phyloP scores from a whole-genome alignment of 35 echinoderm and acorn worm genomes.

The Holothuria glaberrima region DNA sequence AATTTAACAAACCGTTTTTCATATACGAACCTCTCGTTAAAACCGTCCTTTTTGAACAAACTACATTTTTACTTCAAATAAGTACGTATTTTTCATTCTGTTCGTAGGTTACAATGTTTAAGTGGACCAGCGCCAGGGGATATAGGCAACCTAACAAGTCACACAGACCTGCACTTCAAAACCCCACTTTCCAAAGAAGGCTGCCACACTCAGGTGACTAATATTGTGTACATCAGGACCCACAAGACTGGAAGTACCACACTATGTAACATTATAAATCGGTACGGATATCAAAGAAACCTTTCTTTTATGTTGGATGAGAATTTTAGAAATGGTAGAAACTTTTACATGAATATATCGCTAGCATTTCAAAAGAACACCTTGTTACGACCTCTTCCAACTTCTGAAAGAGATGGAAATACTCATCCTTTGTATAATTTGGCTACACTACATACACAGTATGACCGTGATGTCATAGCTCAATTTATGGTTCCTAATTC shows the following conservation, averaged over 20 bases:
- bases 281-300: constrained; percentile 55
- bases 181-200: too few relatives aligned
- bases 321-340: constrained; percentile 60
- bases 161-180: too few relatives aligned
- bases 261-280: constrained; percentile 32
- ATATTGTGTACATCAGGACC: constrained; percentile 56
- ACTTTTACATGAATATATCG: constrained; percentile 15
- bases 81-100: too few relatives aligned
- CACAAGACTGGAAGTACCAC: constrained; percentile 73
- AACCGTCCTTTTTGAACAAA: too few relatives aligned
- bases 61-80: too few relatives aligned
- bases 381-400: background rate
- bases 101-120: too few relatives aligned
- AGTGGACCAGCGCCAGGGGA: too few relatives aligned
- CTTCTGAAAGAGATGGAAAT: background rate
- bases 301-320: constrained; percentile 77
- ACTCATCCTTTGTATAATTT: constrained; percentile 65
- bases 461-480: constrained; percentile 62
- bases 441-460: constrained; percentile 72
- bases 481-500: constrained; percentile 71
- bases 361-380: constrained; percentile 42
- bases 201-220: background rate
- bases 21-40: too few relatives aligned
- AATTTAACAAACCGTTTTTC: too few relatives aligned
- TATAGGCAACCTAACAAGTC: too few relatives aligned